phyloP scores from a whole-genome alignment of 2,113 vertebrate genomes.

The Stigmatopora argus region DNA sequence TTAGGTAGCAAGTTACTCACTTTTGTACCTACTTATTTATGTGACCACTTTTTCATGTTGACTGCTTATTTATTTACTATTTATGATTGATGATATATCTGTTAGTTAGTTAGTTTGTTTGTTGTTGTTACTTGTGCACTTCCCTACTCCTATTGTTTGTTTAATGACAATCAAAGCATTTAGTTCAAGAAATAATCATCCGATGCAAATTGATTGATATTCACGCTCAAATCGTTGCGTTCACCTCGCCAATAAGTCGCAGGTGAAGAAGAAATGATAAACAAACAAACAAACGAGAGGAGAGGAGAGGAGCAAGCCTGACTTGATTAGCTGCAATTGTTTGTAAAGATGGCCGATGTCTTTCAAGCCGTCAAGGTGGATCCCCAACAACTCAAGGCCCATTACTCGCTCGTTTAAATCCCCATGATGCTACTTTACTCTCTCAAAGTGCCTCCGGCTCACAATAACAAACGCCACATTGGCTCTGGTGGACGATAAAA shows the following conservation, averaged over 20 bases:
- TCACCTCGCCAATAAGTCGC: constrained; percentile 71
- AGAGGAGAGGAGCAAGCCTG: not conserved
- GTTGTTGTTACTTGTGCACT: too few relatives aligned
- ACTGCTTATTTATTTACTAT: too few relatives aligned
- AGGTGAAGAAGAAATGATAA: constrained; percentile 47
- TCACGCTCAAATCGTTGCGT: constrained; percentile 72
- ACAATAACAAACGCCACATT: constrained; percentile 43
- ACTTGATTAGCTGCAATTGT: constrained; percentile 56
- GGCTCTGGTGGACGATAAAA: constrained; percentile 32
- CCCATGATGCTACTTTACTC: constrained; percentile 40
- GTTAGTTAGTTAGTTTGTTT: too few relatives aligned
- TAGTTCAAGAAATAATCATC: constrained; percentile 17
- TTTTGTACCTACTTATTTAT: too few relatives aligned
- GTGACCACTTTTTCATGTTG: too few relatives aligned
- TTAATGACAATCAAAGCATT: too few relatives aligned
- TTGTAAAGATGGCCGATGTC: constrained; percentile 66
- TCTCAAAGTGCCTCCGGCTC: constrained; percentile 26
- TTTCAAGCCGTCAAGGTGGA: constrained; percentile 65
- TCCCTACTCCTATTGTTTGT: too few relatives aligned
- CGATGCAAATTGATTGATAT: constrained; percentile 73
- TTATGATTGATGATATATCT: too few relatives aligned
- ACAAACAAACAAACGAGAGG: too few relatives aligned
- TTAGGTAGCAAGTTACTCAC: too few relatives aligned
- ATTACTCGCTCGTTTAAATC: constrained; percentile 63
- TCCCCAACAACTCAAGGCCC: constrained; percentile 35